These are phyloP conservation scores for Dromaius novaehollandiae DNA, from an alignment of 2,113 vertebrate species.

Conservation along the genomic window DNA sequence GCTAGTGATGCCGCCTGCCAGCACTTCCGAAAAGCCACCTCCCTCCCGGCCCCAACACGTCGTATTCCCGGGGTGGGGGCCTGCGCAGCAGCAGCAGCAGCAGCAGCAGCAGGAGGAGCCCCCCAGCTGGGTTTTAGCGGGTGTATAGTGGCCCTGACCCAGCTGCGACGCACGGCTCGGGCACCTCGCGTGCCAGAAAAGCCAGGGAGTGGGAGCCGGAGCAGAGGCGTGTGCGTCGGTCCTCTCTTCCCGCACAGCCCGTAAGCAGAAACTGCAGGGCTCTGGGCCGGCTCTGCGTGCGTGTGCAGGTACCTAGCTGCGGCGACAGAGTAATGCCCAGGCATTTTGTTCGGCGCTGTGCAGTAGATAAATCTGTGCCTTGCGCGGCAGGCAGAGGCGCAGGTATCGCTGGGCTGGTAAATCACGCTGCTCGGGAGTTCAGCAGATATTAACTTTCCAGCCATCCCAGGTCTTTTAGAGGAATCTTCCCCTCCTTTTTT, in stretches of 20 bases:
- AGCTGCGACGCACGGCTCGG: no score
- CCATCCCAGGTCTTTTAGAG: conserved; percentile 21
- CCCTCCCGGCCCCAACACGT: fast-evolving
- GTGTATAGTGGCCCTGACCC: no score
- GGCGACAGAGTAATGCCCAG: background rate
- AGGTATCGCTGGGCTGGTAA: background rate
- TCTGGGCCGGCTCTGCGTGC: background rate
- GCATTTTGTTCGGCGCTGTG: background rate
- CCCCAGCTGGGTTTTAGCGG: no score
- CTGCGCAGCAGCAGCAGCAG: no score
- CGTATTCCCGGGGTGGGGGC: background rate
- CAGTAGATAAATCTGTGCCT: background rate
- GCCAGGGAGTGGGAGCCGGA: no score
- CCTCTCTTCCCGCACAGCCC: no score
- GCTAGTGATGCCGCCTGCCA: background rate
- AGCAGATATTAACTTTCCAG: conserved; percentile 46
- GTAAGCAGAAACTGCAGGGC: no score
- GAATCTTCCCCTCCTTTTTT: background rate
- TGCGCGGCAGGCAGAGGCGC: background rate
- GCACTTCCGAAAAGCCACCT: background rate
- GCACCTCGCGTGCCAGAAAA: no score
- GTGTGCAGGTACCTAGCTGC: fast-evolving
- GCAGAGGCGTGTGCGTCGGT: no score
- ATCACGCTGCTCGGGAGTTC: conserved; percentile 29
- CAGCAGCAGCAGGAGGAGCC: no score